Conservation (phyloP, 37 sponge, comb jelly and placozoan species). For the Geodia barretti region DNA sequence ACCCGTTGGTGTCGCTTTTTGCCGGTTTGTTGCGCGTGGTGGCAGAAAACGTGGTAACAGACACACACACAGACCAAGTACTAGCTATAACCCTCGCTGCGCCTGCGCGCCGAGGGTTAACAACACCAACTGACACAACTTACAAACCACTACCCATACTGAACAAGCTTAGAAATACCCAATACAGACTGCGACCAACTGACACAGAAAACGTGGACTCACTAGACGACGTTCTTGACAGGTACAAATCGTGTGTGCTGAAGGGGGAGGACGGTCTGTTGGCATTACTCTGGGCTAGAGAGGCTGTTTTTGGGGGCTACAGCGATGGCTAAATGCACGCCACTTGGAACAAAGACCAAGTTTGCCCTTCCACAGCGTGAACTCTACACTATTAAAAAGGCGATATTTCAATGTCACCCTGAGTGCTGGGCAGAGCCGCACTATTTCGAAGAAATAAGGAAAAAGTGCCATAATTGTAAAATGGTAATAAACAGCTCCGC, state of each 20-base stretch:
- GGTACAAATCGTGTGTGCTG: not conserved
- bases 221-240: not conserved
- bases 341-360: not conserved
- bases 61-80: no score
- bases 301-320: not conserved
- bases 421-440: not conserved
- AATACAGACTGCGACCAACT: not conserved
- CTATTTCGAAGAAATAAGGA: not conserved
- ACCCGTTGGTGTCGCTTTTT: no score
- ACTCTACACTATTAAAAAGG: not conserved
- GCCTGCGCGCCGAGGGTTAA: no score
- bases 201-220: not conserved
- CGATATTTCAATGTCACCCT: not conserved
- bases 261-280: not conserved
- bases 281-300: not conserved
- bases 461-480: not conserved
- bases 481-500: not conserved
- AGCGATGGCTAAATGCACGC: not conserved
- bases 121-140: not conserved
- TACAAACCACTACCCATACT: not conserved
- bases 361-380: not conserved
- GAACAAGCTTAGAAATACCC: not conserved
- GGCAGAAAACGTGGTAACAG: no score
- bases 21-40: no score
- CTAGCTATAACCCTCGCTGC: no score